phyloP scores from a whole-genome alignment of 2,797 vertebrate species.

The Podargus strigoides region DNA sequence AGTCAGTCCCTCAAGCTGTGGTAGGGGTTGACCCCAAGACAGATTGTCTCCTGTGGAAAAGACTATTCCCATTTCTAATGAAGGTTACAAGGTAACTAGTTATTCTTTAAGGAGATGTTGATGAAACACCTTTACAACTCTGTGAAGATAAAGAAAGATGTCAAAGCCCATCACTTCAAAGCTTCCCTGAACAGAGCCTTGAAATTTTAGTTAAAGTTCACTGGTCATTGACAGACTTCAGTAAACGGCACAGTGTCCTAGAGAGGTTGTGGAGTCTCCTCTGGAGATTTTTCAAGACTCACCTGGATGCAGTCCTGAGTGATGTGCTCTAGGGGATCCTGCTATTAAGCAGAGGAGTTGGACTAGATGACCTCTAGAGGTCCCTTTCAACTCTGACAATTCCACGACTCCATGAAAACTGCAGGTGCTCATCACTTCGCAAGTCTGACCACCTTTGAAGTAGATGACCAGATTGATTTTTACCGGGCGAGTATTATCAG shows the following conservation, averaged over 20 bases:
- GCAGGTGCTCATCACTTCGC: neutral
- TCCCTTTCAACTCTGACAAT: too few relatives aligned
- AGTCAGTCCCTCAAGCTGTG: neutral
- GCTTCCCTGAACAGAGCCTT: neutral
- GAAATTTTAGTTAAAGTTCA: neutral
- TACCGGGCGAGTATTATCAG: neutral
- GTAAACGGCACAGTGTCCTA: fast-evolving
- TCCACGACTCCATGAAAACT: too few relatives aligned
- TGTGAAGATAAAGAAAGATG: neutral
- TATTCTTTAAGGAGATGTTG: neutral
- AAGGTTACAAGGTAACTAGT: neutral
- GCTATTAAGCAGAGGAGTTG: too few relatives aligned
- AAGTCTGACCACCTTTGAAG: neutral
- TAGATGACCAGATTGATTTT: neutral
- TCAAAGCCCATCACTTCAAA: neutral
- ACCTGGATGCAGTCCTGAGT: too few relatives aligned
- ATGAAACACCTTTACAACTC: neutral
- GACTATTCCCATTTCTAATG: neutral
- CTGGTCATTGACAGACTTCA: neutral
- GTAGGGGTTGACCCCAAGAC: neutral
- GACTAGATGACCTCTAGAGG: too few relatives aligned
- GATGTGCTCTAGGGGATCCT: too few relatives aligned
- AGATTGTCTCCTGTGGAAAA: neutral
- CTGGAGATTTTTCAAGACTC: too few relatives aligned
- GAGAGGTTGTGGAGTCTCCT: too few relatives aligned